Base-by-base conservation (phyloP, 2,113 vertebrate genomes). In the Todiramphus saurophagus region DNA sequence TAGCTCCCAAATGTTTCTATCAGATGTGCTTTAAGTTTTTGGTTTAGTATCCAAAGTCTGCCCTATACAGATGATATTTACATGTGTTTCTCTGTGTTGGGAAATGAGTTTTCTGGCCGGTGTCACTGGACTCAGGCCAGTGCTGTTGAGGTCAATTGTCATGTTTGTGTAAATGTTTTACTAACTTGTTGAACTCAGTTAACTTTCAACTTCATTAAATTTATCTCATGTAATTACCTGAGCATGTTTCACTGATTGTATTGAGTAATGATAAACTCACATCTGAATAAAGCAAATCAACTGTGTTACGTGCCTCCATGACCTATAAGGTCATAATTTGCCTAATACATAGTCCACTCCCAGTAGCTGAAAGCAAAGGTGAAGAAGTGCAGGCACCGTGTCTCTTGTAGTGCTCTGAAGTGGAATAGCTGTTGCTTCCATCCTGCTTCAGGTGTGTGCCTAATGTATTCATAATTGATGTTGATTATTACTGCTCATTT, bases 111-210 rank as follows among this genome's bases (percentile, higher is more conserved):
- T 83, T 78, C n/a, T 55, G 5, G 63, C 37, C 28, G 19, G 27
- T 51, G 66, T n/a, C 31, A 16, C 78, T 87, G 74, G 43, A 50
- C 37, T 70, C n/a, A 9, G 50, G 41, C 55, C 33, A 3, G 46
- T 10, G n/a, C 33, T 74, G 37, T 46, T 79, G 58, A 80, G 75
- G 58, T 92, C 73, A 92, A 3, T 72, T 44, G 20, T 16, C 33
- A 46, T 0, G 0, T 60, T 53, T 59, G 48, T 82, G 96, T 94
- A 66, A 97, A 96, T 96, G 64, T 97, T 97, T 97, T 90, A 94
- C 94, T 60, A 58, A 58, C 76, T 44, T 13, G 48, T 23, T 15
- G 23, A 85, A 39, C 62, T 90, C 8, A 0, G 72, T 93, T 87
- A 93, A 94, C 50, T 72, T 95, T 91, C 78, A 91, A 23, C 89